Evolutionary conservation across 2,888 invertebrate genomes (phyloP).

Genomic region (Drosophila quasianomalipes): DNA sequence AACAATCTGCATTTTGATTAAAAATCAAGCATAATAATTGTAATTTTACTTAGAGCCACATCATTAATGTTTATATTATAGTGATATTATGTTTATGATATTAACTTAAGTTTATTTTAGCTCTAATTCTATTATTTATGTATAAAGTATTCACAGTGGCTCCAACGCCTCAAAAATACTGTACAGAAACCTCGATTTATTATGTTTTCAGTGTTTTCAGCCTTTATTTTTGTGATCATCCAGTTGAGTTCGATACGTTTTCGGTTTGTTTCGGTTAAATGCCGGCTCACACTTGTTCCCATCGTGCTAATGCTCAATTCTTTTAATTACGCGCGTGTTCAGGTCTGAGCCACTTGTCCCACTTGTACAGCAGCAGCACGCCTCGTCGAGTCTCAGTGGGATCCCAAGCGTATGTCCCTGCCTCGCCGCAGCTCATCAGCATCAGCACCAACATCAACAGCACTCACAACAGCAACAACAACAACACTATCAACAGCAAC

Average conservation of each 20-base stretch:
- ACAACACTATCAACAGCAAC: slow-evolving; percentile 84
- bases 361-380: slow-evolving; percentile 85
- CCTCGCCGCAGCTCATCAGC: slow-evolving; percentile 84
- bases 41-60: background rate
- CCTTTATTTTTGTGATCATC: slow-evolving; percentile 34
- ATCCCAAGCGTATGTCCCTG: slow-evolving; percentile 86
- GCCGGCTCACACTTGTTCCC: slow-evolving; percentile 9
- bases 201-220: slow-evolving; percentile 49
- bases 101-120: slow-evolving; percentile 28
- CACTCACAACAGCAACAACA: slow-evolving; percentile 73
- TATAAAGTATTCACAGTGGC: slow-evolving; percentile 5
- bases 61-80: background rate
- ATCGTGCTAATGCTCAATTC: slow-evolving; percentile 37
- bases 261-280: slow-evolving; percentile 49
- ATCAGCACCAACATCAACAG: slow-evolving; percentile 82
- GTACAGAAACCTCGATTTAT: background rate
- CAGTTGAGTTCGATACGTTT: slow-evolving; percentile 50
- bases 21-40: background rate
- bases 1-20: background rate
- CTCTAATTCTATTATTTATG: slow-evolving; percentile 28
- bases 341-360: slow-evolving; percentile 86
- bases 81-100: background rate
- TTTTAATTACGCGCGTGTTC: slow-evolving; percentile 57
- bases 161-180: slow-evolving; percentile 4
- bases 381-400: slow-evolving; percentile 86